Conservation (phyloP, 2,797 vertebrate genomes). For the Mormyrops boulengeri region DNA sequence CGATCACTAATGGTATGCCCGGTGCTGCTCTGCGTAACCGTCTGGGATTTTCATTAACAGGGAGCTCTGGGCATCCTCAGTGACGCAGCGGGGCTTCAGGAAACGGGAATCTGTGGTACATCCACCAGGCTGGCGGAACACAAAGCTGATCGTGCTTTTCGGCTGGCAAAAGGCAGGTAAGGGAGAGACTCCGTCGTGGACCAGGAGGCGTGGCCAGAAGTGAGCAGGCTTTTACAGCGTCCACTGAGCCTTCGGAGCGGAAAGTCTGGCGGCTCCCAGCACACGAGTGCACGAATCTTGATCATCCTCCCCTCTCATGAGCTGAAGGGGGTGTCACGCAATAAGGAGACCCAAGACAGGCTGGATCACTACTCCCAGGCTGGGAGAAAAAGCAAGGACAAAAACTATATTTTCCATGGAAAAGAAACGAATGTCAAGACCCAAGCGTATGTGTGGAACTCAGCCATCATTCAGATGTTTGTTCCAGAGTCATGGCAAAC, state of each 20-base stretch:
- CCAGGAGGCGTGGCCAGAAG: background rate
- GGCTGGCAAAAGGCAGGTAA: background rate
- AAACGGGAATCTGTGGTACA: background rate
- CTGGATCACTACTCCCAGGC: background rate
- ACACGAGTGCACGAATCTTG: background rate
- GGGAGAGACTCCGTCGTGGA: background rate
- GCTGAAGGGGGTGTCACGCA: background rate
- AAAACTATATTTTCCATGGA: background rate
- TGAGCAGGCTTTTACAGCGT: background rate
- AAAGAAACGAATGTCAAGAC: background rate
- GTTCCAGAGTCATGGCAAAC: background rate
- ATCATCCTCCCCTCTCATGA: background rate
- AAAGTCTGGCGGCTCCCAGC: background rate
- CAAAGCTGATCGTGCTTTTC: background rate
- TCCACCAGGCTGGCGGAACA: background rate
- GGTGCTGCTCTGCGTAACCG: background rate
- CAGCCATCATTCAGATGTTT: background rate
- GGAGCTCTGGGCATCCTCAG: background rate
- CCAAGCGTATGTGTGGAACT: background rate
- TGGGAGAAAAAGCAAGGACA: background rate
- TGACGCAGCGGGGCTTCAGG: background rate
- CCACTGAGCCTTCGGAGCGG: background rate
- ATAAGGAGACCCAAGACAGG: background rate
- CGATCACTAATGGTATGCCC: background rate
- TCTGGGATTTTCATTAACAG: background rate